phyloP scores from a whole-genome alignment of 2,113 vertebrate species.

The Mirza zaza region DNA sequence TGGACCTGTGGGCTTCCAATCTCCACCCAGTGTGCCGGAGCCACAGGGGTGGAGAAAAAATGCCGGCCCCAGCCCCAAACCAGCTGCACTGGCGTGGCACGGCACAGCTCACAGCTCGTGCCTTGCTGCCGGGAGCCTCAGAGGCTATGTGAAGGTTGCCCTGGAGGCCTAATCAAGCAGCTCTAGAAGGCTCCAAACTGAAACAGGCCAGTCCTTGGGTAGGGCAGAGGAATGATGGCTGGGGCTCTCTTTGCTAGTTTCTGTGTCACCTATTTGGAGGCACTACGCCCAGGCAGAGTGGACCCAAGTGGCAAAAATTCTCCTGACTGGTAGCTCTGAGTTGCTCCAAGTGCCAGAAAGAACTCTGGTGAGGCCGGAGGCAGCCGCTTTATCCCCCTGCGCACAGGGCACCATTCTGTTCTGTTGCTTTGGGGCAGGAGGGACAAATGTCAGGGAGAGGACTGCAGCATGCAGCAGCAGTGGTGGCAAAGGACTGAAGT shows the following conservation, averaged over 20 bases:
- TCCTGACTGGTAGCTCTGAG: neutral
- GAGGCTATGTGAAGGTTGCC: neutral
- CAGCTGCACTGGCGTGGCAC: accelerated
- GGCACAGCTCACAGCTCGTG: accelerated
- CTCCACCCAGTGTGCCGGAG: neutral
- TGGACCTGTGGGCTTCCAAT: neutral
- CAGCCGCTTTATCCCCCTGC: accelerated
- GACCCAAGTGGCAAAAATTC: neutral
- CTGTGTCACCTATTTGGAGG: constrained; percentile 48
- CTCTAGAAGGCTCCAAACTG: constrained; percentile 2
- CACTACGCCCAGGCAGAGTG: neutral
- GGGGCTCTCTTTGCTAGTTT: neutral
- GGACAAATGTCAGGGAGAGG: neutral
- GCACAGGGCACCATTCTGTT: neutral
- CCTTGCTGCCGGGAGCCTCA: neutral
- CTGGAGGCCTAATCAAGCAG: neutral
- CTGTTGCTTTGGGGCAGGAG: neutral
- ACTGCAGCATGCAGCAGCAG: neutral
- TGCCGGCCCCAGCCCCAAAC: neutral
- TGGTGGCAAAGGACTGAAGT: neutral
- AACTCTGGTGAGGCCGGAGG: neutral
- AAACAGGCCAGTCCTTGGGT: constrained; percentile 43
- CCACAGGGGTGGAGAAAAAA: neutral
- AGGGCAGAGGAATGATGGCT: neutral
- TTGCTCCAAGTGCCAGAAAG: neutral